Percentiles rank a stretch among this genome's conserved stretches.
Conservation (phyloP, 2,797 vertebrate species). For the Novumbra hubbsi region DNA sequence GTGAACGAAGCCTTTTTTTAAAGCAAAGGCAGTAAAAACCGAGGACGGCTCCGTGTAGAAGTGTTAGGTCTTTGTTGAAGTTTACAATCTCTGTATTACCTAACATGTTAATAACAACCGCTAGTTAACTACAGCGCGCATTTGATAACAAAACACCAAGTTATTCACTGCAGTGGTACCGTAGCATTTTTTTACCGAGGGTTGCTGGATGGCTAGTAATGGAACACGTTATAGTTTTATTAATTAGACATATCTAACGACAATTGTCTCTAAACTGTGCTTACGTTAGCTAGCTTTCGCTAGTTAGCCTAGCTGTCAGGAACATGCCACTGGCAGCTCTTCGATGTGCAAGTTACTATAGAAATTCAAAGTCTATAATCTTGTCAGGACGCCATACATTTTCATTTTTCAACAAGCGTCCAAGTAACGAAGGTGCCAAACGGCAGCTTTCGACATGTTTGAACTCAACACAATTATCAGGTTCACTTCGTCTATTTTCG, state of each 20-base stretch:
- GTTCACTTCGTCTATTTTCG: slow-evolving; percentile 20
- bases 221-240: neutral
- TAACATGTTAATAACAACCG: slow-evolving; percentile 15
- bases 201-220: neutral
- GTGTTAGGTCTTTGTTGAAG: neutral
- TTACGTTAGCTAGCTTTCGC: neutral
- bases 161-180: neutral
- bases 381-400: slow-evolving; percentile 39
- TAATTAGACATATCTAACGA: neutral
- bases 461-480: slow-evolving; percentile 13
- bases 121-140: neutral
- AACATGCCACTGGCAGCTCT: slow-evolving; percentile 73
- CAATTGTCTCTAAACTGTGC: neutral
- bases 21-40: neutral
- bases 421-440: neutral
- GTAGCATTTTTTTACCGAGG: neutral
- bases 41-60: neutral
- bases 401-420: slow-evolving; percentile 16
- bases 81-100: neutral
- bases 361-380: slow-evolving; percentile 37
- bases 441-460: slow-evolving; percentile 16
- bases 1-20: neutral
- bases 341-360: slow-evolving; percentile 45
- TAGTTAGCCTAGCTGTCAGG: neutral
- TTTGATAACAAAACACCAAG: neutral